Evolutionary conservation across 64 coral and sea anemone genomes (phyloP).

Genomic region (Pocillopora verrucosa): DNA sequence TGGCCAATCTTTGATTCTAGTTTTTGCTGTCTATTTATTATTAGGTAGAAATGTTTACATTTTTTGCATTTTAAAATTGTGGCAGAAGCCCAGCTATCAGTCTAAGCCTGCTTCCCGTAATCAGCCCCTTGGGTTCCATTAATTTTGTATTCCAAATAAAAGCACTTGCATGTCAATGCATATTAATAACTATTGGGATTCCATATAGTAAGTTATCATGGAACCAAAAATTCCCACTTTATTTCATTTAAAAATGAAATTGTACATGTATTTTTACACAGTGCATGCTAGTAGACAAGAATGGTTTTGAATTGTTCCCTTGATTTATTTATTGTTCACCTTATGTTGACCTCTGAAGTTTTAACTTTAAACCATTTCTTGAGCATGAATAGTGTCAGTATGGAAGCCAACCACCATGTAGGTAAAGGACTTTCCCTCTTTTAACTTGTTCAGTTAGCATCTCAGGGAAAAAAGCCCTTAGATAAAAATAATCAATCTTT

Average conservation of each 20-base stretch:
- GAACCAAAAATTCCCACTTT: no score
- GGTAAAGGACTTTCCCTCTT: constrained; percentile 38
- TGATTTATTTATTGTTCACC: constrained; percentile 7
- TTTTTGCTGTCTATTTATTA: not conserved
- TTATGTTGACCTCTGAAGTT: constrained; percentile 14
- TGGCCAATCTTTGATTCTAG: not conserved
- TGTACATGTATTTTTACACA: constrained; percentile 6
- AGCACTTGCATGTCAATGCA: no score
- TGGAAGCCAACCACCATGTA: constrained; percentile 45
- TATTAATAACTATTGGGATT: no score
- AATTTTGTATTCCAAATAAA: not conserved
- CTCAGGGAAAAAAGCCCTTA: constrained; percentile 49
- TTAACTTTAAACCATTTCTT: constrained; percentile 30
- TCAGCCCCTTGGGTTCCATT: constrained; percentile 8
- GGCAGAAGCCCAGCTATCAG: no score
- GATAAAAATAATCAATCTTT: constrained; percentile 30
- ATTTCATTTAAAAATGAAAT: no score
- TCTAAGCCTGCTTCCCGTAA: not conserved
- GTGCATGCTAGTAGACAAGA: not conserved
- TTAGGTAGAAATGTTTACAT: not conserved
- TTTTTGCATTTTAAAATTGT: not conserved
- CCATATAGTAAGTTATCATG: no score
- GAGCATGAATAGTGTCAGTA: constrained; percentile 28
- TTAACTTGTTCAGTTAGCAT: constrained; percentile 37
- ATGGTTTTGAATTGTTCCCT: not conserved